Evolutionary conservation across 2,888 invertebrate genomes (phyloP).

Genomic region (Hyposoter didymator): DNA sequence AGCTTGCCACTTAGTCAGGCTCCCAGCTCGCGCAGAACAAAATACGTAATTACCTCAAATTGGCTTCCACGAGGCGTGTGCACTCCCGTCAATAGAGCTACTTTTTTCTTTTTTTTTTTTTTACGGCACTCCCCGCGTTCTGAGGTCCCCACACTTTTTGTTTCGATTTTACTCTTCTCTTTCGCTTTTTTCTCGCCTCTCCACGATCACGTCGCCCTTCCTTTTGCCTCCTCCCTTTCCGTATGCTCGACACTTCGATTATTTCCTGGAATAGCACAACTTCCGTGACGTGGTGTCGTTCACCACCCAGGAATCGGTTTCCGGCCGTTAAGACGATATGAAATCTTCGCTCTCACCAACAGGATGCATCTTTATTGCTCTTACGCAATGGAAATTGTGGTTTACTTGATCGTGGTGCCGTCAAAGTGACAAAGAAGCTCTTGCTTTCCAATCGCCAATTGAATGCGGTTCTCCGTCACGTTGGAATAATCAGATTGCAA

Average conservation of each 20-base stretch:
- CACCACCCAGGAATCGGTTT: slow-evolving; percentile 31
- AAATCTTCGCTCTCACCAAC: not conserved
- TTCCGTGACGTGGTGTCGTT: slow-evolving; percentile 30
- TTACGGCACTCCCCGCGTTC: slow-evolving; percentile 61
- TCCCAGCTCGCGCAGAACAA: slow-evolving; percentile 54
- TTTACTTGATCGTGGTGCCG: not conserved
- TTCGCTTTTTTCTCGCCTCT: not conserved
- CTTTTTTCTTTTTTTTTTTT: slow-evolving; percentile 65
- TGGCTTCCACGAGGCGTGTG: slow-evolving; percentile 68
- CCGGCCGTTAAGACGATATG: not conserved
- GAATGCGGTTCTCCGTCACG: not conserved
- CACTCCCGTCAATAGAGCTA: slow-evolving; percentile 57
- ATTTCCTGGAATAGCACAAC: slow-evolving; percentile 69
- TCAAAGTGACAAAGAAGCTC: not conserved
- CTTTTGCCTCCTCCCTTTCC: not conserved
- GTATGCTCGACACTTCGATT: slow-evolving; percentile 61
- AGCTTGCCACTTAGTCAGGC: slow-evolving; percentile 50
- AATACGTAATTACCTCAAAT: slow-evolving; percentile 74
- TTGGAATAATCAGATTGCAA: not conserved
- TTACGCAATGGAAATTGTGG: not conserved
- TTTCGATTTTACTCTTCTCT: slow-evolving; percentile 20
- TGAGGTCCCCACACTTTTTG: slow-evolving; percentile 37
- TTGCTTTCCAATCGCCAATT: not conserved
- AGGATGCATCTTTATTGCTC: not conserved
- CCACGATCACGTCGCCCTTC: not conserved